These are phyloP conservation scores for Subanguina moxae DNA, from an alignment of 1,140 invertebrate genomes.

Conservation along the genomic window DNA sequence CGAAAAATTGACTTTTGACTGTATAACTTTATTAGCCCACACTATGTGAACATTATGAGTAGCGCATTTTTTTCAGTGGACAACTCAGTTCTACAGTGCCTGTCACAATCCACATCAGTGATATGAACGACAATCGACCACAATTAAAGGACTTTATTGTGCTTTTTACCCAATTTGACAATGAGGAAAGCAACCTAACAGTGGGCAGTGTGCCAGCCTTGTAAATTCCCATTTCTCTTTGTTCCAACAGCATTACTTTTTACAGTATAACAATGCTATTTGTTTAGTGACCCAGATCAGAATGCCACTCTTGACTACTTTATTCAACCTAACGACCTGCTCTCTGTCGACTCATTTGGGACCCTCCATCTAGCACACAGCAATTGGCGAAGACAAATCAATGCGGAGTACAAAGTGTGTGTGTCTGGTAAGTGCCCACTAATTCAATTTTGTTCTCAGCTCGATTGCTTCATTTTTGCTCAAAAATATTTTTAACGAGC, in stretches of 20 bases:
- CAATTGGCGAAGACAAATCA: constrained; percentile 86
- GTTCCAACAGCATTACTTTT: constrained; percentile 1
- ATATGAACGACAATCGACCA: constrained; percentile 55
- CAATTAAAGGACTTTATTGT: constrained; percentile 49
- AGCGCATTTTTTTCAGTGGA: constrained; percentile 37
- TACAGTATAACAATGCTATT: not conserved
- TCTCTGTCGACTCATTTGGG: constrained; percentile 47
- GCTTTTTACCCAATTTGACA: constrained; percentile 46
- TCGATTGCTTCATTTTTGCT: too few relatives aligned
- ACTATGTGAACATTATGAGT: not conserved
- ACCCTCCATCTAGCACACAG: constrained; percentile 33
- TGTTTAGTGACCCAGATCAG: constrained; percentile 54
- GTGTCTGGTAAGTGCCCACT: constrained; percentile 71
- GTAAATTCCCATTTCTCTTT: constrained; percentile 31
- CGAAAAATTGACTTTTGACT: too few relatives aligned
- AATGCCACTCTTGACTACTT: constrained; percentile 57
- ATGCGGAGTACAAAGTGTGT: constrained; percentile 86
- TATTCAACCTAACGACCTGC: constrained; percentile 51
- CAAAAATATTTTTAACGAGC: too few relatives aligned
- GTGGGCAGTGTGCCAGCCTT: constrained; percentile 55
- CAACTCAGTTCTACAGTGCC: constrained; percentile 55
- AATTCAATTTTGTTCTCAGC: not conserved
- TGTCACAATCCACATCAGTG: constrained; percentile 48
- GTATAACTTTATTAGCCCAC: not conserved
- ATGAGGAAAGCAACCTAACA: constrained; percentile 16